Percentiles rank a stretch among this genome's conserved stretches.
Conservation (phyloP, 2,797 vertebrate genomes). For the Chloroceryle amazona region DNA sequence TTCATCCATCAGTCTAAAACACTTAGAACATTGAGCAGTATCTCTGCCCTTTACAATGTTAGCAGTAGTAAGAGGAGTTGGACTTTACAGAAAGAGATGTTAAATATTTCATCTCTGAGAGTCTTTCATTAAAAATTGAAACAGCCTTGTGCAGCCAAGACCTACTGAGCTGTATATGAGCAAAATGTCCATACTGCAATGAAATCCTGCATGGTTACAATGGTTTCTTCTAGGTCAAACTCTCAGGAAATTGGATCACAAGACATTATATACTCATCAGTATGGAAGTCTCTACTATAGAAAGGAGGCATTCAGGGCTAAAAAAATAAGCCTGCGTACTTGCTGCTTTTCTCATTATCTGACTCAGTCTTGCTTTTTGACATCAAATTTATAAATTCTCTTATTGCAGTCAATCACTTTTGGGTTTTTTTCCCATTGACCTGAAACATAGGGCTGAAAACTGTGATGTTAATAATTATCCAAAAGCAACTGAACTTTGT, state of each 20-base stretch:
- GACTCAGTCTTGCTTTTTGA: background rate
- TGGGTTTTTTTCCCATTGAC: background rate
- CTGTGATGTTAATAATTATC: background rate
- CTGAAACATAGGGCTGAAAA: background rate
- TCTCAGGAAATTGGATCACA: background rate
- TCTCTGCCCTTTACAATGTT: background rate
- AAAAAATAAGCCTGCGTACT: background rate
- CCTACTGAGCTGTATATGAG: background rate
- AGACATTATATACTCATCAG: background rate
- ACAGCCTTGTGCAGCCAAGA: background rate
- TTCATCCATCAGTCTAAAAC: background rate
- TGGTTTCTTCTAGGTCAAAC: background rate
- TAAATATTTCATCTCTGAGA: constrained; percentile 27
- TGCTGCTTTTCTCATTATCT: background rate
- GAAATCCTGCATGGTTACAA: background rate
- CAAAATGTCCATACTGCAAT: background rate
- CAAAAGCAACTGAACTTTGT: background rate
- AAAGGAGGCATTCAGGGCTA: background rate
- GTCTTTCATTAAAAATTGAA: constrained; percentile 44
- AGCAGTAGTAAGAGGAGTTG: background rate
- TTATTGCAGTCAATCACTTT: background rate
- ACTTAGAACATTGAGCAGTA: background rate
- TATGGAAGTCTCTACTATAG: background rate
- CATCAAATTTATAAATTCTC: background rate
- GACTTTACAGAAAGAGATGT: background rate